phyloP scores from a whole-genome alignment of 2,797 vertebrate genomes.

The Gallirallus australis region DNA sequence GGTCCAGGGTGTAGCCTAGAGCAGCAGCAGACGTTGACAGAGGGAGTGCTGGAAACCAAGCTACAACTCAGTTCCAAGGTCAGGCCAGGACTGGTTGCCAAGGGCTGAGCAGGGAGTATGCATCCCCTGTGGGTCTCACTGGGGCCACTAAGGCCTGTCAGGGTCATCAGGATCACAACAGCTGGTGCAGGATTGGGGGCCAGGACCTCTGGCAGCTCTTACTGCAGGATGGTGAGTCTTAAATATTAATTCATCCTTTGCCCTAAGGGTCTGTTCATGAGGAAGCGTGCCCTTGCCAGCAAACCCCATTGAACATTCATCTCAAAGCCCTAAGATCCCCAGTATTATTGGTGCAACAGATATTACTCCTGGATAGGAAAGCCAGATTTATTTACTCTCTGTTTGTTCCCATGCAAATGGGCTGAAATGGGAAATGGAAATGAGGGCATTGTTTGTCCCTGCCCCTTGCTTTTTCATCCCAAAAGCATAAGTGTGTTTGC shows the following conservation, averaged over 20 bases:
- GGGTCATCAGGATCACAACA: not conserved
- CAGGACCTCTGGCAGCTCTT: not conserved
- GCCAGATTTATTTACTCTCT: not conserved
- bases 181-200: not conserved
- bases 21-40: not conserved
- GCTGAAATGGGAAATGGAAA: not conserved
- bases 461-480: not conserved
- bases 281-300: not conserved
- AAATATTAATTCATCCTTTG: not conserved
- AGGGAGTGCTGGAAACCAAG: not conserved
- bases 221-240: not conserved
- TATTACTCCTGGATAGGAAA: not conserved
- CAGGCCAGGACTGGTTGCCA: not conserved
- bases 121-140: rapidly evolving
- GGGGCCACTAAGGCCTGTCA: rapidly evolving
- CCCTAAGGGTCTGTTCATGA: not conserved
- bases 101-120: not conserved
- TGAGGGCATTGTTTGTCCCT: not conserved
- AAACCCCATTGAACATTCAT: not conserved
- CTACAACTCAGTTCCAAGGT: not conserved
- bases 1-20: not conserved
- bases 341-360: rapidly evolving
- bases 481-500: not conserved
- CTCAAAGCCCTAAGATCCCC: not conserved
- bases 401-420: not conserved